Evolutionary conservation across 1,140 invertebrate species (phyloP), one percentile per base, ranked within the genome.

Genomic region (Procambarus virginalis): DNA sequence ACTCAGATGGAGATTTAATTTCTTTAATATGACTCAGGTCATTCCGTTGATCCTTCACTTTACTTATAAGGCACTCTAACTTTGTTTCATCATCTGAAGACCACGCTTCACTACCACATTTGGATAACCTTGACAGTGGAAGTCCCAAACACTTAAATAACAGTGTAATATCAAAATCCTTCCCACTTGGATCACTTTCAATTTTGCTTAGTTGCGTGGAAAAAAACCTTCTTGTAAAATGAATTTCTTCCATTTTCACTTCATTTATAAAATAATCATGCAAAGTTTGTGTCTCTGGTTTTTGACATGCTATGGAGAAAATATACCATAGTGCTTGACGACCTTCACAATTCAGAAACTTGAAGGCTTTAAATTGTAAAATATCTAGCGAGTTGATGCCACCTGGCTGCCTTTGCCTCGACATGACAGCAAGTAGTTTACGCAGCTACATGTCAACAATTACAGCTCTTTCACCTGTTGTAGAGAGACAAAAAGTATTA

Each of bases 111-210:
- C 8, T 34, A 8, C 68, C 68, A 34, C n/a, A 34, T 20, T 73
- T 22, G 22, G 68, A 8, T 34, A 73, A 20, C 5, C 22, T 2
- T 34, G 20, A 4, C 68, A 73, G 68, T 34, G 68, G 68, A n/a
- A 73, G 68, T 34, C 68, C 68, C 8, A 73, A 34, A 73, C 68
- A 73, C 10, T 22, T 22, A 34, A 4, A 34, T 34, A 73, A 73
- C n/a, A 73, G n/a, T 73, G 68, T 34, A 34, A 73, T 73, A 73
- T 73, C 68, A 73, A 73, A 73, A 73, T 73, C 68, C 22, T 10
- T 73, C 4, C 68, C 68, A 73, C n/a, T 73, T 8, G 20, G 20
- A 73, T 73, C n/a, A 8, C n/a, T 34, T 8, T 6, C 6, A 73
- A 73, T 73, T 73, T 73, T 22, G 6, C 20, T 10, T 4, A 8